A percentile compares a stretch with the other conserved stretches of the same genome.
phyloP scores from a whole-genome alignment of 2,113 vertebrate species.

The Vimba vimba region DNA sequence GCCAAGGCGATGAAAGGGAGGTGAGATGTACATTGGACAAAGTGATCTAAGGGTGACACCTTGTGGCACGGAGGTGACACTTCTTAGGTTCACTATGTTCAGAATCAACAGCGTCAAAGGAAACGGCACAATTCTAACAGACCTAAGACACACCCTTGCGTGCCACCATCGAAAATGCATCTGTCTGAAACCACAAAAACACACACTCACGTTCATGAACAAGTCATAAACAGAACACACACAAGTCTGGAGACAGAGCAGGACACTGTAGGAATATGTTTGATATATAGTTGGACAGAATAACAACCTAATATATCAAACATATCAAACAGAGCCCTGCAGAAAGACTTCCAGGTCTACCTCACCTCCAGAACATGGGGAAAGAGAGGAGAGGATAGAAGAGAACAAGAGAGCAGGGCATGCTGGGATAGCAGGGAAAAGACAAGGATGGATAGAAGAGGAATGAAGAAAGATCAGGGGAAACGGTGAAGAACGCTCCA shows the following conservation, averaged over 20 bases:
- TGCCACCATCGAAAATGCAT: slow-evolving; percentile 35
- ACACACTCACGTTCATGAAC: slow-evolving; percentile 32
- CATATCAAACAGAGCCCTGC: slow-evolving; percentile 99
- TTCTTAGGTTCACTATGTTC: slow-evolving; percentile 33
- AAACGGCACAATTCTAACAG: not conserved
- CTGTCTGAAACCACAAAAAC: slow-evolving; percentile 39
- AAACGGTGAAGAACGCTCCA: not conserved
- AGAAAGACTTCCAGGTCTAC: slow-evolving; percentile 94
- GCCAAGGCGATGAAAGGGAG: not conserved
- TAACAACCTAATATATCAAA: slow-evolving; percentile 99
- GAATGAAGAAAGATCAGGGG: slow-evolving; percentile 32
- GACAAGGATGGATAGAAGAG: slow-evolving; percentile 51
- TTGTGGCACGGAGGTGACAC: slow-evolving; percentile 40
- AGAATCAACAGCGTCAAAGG: slow-evolving; percentile 19
- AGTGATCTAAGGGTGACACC: slow-evolving; percentile 49
- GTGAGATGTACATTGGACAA: not conserved
- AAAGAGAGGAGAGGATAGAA: slow-evolving; percentile 65
- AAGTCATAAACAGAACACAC: slow-evolving; percentile 66
- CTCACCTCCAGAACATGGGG: slow-evolving; percentile 79
- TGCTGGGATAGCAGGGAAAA: slow-evolving; percentile 51
- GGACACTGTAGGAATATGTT: slow-evolving; percentile 99
- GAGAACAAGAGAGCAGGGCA: slow-evolving; percentile 29
- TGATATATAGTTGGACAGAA: slow-evolving; percentile 99
- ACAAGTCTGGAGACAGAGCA: slow-evolving; percentile 93
- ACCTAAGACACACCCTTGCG: slow-evolving; percentile 35